phyloP scores from a whole-genome alignment of 2,888 invertebrate species.

The Eudemis profundana region DNA sequence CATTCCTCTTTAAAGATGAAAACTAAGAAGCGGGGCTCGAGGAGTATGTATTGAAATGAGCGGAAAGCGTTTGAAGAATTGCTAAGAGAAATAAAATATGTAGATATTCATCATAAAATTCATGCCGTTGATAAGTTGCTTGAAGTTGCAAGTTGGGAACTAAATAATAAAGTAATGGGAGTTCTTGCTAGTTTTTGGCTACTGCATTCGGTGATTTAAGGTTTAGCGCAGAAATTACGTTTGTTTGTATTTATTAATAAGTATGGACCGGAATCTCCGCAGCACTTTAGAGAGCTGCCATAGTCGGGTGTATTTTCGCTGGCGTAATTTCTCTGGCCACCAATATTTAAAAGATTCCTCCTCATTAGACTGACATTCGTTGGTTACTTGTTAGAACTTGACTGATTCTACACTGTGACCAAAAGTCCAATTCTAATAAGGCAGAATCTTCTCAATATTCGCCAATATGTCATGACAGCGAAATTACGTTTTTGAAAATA shows the following conservation, averaged over 20 bases:
- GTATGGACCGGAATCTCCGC: too few species aligned
- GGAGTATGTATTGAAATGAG: slow-evolving; percentile 16
- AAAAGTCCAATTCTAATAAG: too few species aligned
- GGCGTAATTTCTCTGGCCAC: too few species aligned
- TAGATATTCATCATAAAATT: slow-evolving; percentile 23
- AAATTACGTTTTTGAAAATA: too few species aligned
- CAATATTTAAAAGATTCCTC: too few species aligned
- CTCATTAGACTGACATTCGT: too few species aligned
- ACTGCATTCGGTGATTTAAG: background rate
- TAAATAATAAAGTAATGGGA: slow-evolving; percentile 26
- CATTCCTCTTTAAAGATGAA: slow-evolving; percentile 22
- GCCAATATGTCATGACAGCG: too few species aligned
- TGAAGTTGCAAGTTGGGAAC: slow-evolving; percentile 7
- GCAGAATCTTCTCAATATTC: too few species aligned
- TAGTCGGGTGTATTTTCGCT: too few species aligned
- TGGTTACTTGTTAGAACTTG: too few species aligned
- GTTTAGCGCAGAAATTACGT: background rate
- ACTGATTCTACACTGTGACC: too few species aligned
- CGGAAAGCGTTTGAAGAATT: slow-evolving; percentile 8
- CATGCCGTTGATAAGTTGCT: slow-evolving; percentile 18
- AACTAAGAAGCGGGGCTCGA: slow-evolving; percentile 15
- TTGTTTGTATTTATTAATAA: background rate
- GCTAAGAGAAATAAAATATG: slow-evolving; percentile 10
- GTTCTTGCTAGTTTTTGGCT: slow-evolving; percentile 15
- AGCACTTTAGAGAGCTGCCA: too few species aligned